Evolutionary conservation across 2,888 invertebrate species (phyloP), one percentile per base, ranked within the genome.

Genomic region (Eupithecia centaureata): DNA sequence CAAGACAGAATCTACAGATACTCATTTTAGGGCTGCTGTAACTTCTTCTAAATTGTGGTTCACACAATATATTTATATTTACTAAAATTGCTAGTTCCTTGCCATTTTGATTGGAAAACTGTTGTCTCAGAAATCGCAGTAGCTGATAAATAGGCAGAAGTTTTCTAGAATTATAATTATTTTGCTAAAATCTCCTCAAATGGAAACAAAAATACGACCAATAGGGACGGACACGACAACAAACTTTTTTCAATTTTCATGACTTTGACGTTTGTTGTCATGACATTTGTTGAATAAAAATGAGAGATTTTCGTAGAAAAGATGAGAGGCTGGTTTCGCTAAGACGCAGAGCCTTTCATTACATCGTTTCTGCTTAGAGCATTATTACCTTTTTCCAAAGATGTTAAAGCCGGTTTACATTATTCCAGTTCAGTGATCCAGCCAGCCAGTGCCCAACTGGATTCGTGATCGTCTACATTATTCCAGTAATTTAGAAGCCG

Each of bases 1-100:
- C 70, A 10, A 90, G 82, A 71, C 90, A 90, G 72, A 85, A 80
- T 77, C 90, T 82, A 72, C 90, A 90, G 27, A 79, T 63, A 64
- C 79, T 77, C 85, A 86, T 83, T 54, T 57, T 52, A 28, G 1
- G 15, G 52, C 27, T 28, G 15, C 13, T 25, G 28, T 27, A 5
- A 27, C 27, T 7, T 52, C 5, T 13, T 52, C 10, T 47, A 0
- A 8, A 18, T 10, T 18, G 18, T 10, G 42, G 2, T 10, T 4
- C 22, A 47, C 47, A 22, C 18, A 10, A 22, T 18, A 7, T n/a
- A 38, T n/a, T 5, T n/a, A n/a, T n/a, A 30, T 38, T n/a, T 15
- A n/a, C n/a, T n/a, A n/a, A 38, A 7, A 15, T 7, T 7, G n/a
- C 5, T 38, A 3, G 18, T 42, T 18, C 18, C 8, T 42, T 18